Conservation (phyloP, 1,140 invertebrate species). For the Drosophila takahashii region DNA sequence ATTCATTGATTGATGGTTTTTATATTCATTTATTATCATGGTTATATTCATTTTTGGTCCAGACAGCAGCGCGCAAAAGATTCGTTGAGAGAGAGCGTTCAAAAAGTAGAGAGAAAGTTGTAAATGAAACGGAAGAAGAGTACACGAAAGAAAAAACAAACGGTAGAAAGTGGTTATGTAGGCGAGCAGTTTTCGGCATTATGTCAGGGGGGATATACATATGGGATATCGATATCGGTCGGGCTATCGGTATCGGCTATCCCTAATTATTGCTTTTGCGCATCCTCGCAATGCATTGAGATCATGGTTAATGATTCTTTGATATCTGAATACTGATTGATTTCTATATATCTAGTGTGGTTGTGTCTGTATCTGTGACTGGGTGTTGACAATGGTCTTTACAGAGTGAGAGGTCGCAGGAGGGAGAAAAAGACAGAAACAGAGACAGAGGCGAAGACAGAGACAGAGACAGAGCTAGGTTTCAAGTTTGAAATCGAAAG, state of each 20-base stretch:
- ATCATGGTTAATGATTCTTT: conserved; percentile 17
- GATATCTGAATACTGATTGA: conserved; percentile 17
- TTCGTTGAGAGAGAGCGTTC: conserved; percentile 67
- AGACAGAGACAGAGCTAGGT: conserved; percentile 15
- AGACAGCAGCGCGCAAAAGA: conserved; percentile 74
- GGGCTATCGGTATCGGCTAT: neutral
- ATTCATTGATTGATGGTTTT: conserved; percentile 37
- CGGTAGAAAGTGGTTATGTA: conserved; percentile 68
- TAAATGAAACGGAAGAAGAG: conserved; percentile 76
- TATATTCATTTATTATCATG: conserved; percentile 32
- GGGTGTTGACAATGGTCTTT: conserved; percentile 2
- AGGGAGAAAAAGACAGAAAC: conserved; percentile 13
- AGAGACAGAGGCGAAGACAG: conserved; percentile 19
- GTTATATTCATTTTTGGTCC: conserved; percentile 51
- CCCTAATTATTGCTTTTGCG: conserved; percentile 1
- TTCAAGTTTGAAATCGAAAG: conserved; percentile 2
- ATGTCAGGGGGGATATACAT: conserved; percentile 26
- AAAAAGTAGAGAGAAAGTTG: conserved; percentile 78
- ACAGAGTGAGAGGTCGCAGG: neutral
- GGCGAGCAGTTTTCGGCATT: conserved; percentile 59
- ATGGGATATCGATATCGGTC: conserved; percentile 5
- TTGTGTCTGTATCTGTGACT: conserved; percentile 15
- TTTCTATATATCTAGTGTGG: conserved; percentile 9
- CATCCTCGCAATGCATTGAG: conserved; percentile 3
- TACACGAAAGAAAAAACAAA: conserved; percentile 71